These are phyloP conservation scores for Arctocebus calabarensis DNA, from an alignment of 2,797 vertebrate genomes.

Conservation along the genomic window DNA sequence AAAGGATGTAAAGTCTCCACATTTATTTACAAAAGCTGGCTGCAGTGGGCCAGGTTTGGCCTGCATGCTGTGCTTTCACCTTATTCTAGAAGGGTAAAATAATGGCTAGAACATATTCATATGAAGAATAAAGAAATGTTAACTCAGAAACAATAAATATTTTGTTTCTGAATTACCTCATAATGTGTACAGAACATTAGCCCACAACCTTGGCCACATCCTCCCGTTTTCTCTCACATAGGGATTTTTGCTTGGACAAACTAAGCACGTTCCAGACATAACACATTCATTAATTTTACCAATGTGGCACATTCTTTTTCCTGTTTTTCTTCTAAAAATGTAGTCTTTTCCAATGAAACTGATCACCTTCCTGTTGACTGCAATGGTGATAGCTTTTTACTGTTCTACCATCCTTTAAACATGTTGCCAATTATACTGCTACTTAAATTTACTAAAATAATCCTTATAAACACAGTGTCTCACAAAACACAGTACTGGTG, in stretches of 20 bases:
- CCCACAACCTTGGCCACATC: not conserved
- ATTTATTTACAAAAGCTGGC: not conserved
- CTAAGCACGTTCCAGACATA: not conserved
- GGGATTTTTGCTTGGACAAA: not conserved
- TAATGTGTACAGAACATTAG: not conserved
- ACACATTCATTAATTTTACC: not conserved
- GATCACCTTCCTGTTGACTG: not conserved
- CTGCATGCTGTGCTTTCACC: not conserved
- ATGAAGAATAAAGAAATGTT: not conserved
- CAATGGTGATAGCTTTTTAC: not conserved
- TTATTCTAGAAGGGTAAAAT: not conserved
- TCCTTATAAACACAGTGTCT: not conserved
- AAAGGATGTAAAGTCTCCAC: no score
- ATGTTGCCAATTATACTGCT: not conserved
- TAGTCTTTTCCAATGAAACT: not conserved
- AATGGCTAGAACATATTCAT: not conserved
- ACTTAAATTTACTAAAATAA: slow-evolving; percentile 26
- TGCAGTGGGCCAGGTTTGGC: not conserved
- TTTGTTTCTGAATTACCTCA: slow-evolving; percentile 52
- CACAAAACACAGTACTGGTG: not conserved
- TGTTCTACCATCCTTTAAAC: not conserved
- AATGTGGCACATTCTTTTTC: not conserved
- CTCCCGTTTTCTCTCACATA: not conserved
- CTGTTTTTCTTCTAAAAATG: not conserved
- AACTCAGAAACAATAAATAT: slow-evolving; percentile 35